Percentiles rank a stretch among this genome's conserved stretches.
Conservation (phyloP, 53 echinoderm and acorn worm species). For the Paracentrotus lividus region DNA sequence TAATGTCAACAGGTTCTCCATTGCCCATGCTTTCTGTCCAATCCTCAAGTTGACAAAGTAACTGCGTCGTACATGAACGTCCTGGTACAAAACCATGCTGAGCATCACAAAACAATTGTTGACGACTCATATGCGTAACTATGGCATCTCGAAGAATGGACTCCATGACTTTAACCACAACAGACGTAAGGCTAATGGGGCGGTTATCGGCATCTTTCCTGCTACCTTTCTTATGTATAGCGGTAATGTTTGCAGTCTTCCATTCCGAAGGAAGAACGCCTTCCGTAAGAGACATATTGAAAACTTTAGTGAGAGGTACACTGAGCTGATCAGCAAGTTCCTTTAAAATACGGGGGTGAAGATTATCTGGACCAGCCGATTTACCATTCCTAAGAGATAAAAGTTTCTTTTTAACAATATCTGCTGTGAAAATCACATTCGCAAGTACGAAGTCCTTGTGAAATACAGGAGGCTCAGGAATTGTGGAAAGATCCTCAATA, state of each 20-base stretch:
- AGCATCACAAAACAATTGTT: background rate
- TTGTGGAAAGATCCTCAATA: background rate
- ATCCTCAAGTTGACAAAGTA: background rate
- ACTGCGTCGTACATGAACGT: constrained; percentile 8
- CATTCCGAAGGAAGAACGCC: constrained; percentile 15
- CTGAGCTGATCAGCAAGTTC: background rate
- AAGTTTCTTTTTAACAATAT: background rate
- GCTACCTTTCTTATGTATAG: background rate
- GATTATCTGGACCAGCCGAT: constrained; percentile 14
- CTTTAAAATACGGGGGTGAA: constrained; percentile 12
- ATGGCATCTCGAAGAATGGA: no score
- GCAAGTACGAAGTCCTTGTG: background rate
- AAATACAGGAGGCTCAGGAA: background rate
- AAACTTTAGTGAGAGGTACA: constrained; percentile 23
- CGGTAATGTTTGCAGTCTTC: background rate
- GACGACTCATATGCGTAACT: no score
- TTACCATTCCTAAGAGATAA: background rate
- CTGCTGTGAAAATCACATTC: background rate
- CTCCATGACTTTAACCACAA: background rate
- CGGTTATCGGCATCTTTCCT: background rate
- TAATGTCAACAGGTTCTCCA: constrained; percentile 39
- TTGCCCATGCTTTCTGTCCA: constrained; percentile 6
- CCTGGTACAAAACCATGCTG: constrained; percentile 53
- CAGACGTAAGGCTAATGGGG: background rate
- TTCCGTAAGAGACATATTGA: constrained; percentile 36